Percentiles rank a stretch among this genome's conserved stretches.
These are phyloP conservation scores for Porites rus DNA, from an alignment of 92 coral and sea anemone species.

Conservation along the genomic window DNA sequence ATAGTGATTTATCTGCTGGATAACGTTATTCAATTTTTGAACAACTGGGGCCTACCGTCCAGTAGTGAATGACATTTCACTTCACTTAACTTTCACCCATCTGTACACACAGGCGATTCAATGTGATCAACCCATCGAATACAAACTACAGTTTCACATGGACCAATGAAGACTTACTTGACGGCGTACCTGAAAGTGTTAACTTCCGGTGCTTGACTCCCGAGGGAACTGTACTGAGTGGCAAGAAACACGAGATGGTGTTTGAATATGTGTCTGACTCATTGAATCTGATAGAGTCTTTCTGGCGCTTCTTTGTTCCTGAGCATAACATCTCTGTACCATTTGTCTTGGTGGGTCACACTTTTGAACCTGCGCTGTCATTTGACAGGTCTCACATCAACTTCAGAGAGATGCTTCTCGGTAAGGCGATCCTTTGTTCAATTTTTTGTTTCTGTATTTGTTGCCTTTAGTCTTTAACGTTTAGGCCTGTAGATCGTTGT, in stretches of 20 bases:
- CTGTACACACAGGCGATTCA: conserved; percentile 80
- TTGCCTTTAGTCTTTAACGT: background rate
- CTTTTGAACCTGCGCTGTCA: conserved; percentile 95
- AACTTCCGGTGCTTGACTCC: conserved; percentile 87
- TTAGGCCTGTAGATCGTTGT: too few relatives aligned
- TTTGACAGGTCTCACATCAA: conserved; percentile 97
- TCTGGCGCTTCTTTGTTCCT: conserved; percentile 99
- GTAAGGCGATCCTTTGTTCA: conserved; percentile 48
- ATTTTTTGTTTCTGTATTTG: background rate
- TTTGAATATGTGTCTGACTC: conserved; percentile 95
- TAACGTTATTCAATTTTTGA: too few relatives aligned
- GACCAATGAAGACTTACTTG: conserved; percentile 93
- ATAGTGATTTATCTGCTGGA: too few relatives aligned
- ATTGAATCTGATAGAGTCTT: conserved; percentile 91
- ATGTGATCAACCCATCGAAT: conserved; percentile 89
- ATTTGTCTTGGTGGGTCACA: conserved; percentile 96
- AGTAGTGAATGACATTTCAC: background rate
- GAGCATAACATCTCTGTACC: conserved; percentile 96
- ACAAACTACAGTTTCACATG: conserved; percentile 82
- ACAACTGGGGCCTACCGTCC: too few relatives aligned
- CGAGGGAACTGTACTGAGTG: conserved; percentile 86
- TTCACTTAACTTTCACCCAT: background rate
- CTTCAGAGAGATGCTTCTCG: conserved; percentile 95
- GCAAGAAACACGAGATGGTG: conserved; percentile 91
- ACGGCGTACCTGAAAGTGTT: conserved; percentile 76